phyloP scores from a whole-genome alignment of 2,113 vertebrate species.

The Phylloscopus trochiloides region DNA sequence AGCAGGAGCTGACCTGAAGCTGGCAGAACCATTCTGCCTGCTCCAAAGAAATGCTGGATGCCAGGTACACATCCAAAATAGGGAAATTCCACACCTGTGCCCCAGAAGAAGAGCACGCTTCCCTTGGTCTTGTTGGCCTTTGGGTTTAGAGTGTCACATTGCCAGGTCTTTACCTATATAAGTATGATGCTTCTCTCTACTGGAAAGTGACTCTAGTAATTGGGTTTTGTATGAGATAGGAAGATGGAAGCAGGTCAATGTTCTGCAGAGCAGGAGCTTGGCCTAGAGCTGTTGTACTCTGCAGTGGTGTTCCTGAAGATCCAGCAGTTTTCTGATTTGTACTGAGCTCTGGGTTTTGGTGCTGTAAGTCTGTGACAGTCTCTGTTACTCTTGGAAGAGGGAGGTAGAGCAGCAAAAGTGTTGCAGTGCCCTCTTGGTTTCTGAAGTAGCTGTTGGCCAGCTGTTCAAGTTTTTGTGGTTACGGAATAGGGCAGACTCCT shows the following conservation, averaged over 20 bases:
- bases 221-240: not conserved
- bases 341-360: not conserved
- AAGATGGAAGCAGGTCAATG: not conserved
- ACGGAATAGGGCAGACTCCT: not conserved
- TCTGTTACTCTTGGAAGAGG: not conserved
- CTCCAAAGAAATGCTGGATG: not conserved
- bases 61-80: fast-evolving
- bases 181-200: not conserved
- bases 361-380: not conserved
- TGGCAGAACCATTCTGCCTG: not conserved
- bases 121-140: not conserved
- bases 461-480: not conserved
- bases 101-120: not conserved
- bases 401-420: not conserved
- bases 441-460: not conserved
- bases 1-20: not conserved
- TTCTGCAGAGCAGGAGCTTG: not conserved
- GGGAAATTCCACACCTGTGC: not conserved
- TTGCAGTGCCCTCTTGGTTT: not conserved
- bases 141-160: not conserved
- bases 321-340: not conserved
- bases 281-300: not conserved
- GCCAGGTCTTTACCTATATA: not conserved
- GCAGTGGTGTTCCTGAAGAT: not conserved
- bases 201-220: not conserved